Base-by-base conservation (phyloP, 35 echinoderm and acorn worm genomes). In the Stichopus chloronotus region DNA sequence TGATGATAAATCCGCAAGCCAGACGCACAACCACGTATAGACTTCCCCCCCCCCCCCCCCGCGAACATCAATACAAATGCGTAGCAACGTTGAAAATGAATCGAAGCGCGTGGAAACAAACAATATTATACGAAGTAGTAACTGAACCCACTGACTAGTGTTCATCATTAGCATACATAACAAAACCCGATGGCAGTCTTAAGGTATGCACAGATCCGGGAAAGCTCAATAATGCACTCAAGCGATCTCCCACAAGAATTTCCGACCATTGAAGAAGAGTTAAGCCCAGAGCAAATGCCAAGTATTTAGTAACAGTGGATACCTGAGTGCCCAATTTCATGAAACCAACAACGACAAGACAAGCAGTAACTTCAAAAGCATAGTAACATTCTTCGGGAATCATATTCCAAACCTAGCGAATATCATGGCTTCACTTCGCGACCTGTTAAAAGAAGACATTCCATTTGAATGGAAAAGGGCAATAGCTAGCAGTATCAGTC, bases 181-280 rank as follows among this genome's bases (percentile, higher is more conserved):
- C 43, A 57, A 96, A 96, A 78, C 52, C 63, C 0, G 57, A 60
- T 76, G 81, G 87, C 58, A 63, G 59, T 65, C 25, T 93, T 11
- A 63, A 92, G 16, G 56, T 93, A 10, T 96, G 95, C 58, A 53
- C 90, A 30, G 95, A 96, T 86, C 95, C 91, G 9, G 14, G 88
- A 7, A 25, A 90, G 11, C 78, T 96, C 5, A 93, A 96, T n/a
- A n/a, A n/a, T n/a, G n/a, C 87, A 17, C 61, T 96, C 14, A 84
- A 85, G 87, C 17, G 95, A 82, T 52, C 59, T 52, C 92, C n/a
- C 87, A 13, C 92, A 92, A 20, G 77, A 78, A 17, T 56, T 96
- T 20, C 85, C 92, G 0, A 90, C 92, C 5, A 43, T 90, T 12
- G 83, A 93, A 52, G n/a, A n/a, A n/a, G 92, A 96, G 78, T 43